Base-by-base conservation (phyloP, 2,888 invertebrate genomes). In the Lasioglossum malachurum region DNA sequence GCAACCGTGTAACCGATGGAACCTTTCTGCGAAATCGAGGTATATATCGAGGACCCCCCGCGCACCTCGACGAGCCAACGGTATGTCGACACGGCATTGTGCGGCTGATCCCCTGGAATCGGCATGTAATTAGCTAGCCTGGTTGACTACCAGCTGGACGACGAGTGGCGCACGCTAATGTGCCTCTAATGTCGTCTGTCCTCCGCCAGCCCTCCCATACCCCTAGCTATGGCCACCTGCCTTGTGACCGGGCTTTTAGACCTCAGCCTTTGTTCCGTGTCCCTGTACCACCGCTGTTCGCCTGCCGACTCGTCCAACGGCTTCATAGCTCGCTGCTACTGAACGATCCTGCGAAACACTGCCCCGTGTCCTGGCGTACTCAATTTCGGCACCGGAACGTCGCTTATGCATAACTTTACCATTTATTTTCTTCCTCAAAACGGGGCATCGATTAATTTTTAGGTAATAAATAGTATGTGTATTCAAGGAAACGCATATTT, bases 91-190 rank as follows among this genome's bases (percentile, higher is more conserved):
- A 86, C 84, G 82, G 84, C 86, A 92, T 88, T 91, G 90, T 86
- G 78, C 87, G 88, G 90, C 87, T 90, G 92, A 92, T 93, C 92
- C 88, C 86, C 89, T 80, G 86, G 92, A 94, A 94, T 94, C 92
- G 91, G 91, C 91, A 93, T 92, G 92, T 93, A 93, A 93, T 93
- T 94, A 93, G 91, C 91, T 92, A 92, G 92, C 88, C 91, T 87
- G 91, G 89, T 92, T 90, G 88, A 77, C 90, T 89, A 91, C 93
- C 94, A 94, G 94, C 92, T 94, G 94, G 92, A 89, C 92, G 93
- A 94, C 93, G 94, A 93, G 94, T 91, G 86, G 89, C 87, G 91
- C 90, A 88, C 92, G 93, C 93, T 94, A 94, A 94, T 94, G 94
- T 92, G 92, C 91, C 93, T 93, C 93, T 94, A 94, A 94, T 94